Evolutionary conservation across 2,888 invertebrate species (phyloP).

Genomic region (Drosophila anceps): DNA sequence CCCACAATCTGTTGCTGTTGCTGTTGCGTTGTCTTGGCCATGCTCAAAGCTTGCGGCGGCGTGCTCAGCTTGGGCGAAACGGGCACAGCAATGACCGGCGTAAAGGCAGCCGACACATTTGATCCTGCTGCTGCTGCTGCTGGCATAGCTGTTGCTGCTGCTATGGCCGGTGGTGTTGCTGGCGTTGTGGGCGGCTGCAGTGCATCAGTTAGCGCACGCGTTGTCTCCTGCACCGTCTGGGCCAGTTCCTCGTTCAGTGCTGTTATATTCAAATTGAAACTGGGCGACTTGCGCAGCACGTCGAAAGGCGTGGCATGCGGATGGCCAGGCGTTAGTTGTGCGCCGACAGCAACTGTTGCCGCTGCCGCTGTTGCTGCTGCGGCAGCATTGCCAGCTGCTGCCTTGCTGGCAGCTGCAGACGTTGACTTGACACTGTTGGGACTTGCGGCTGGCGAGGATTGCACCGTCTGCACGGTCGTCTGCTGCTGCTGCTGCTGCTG

Average conservation of each 20-base stretch:
- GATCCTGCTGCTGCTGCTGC: background rate
- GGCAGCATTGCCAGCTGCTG: background rate
- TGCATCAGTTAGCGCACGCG: conserved; percentile 80
- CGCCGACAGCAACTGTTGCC: conserved; percentile 1
- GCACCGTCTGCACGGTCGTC: conserved; percentile 6
- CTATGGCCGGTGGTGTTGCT: conserved; percentile 19
- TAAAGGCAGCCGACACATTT: conserved; percentile 9
- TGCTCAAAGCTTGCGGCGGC: conserved; percentile 53
- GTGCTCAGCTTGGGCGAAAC: conserved; percentile 63
- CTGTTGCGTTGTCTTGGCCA: conserved; percentile 21
- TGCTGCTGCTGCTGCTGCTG: conserved; percentile 28
- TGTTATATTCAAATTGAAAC: conserved; percentile 84
- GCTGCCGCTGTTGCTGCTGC: background rate
- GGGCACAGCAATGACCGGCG: conserved; percentile 28
- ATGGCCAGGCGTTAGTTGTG: conserved; percentile 30
- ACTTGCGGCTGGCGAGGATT: conserved; percentile 25
- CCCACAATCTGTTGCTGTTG: conserved; percentile 64
- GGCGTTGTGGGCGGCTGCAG: conserved; percentile 67
- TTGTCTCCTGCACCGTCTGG: conserved; percentile 84
- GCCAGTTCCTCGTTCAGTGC: conserved; percentile 84
- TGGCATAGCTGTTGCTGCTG: background rate
- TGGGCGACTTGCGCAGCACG: conserved; percentile 84
- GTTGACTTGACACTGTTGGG: conserved; percentile 16
- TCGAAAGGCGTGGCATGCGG: conserved; percentile 85
- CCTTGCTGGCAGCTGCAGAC: background rate